Conservation (phyloP, 2,113 vertebrate species). For the Orthochromis indermauri region DNA sequence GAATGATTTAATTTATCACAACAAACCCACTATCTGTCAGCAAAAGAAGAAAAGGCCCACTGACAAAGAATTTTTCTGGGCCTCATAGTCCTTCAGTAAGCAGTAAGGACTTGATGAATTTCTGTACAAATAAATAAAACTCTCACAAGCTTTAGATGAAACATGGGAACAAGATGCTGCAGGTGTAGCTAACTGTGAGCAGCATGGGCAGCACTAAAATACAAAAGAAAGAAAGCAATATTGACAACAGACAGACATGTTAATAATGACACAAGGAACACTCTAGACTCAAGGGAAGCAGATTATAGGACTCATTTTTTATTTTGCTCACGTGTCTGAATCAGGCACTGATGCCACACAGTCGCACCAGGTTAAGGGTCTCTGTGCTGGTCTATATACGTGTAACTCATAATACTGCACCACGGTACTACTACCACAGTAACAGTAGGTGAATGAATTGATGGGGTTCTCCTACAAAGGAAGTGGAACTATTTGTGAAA, state of each 20-base stretch:
- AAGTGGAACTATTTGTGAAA: background rate
- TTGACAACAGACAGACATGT: background rate
- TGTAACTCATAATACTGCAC: background rate
- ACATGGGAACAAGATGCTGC: accelerated
- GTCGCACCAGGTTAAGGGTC: background rate
- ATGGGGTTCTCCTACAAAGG: background rate
- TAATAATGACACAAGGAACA: background rate
- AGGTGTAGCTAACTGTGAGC: accelerated
- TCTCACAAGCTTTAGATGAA: background rate
- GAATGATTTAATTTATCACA: background rate
- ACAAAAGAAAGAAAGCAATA: background rate
- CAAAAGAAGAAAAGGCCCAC: background rate
- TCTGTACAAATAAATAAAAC: background rate
- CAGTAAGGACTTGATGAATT: background rate
- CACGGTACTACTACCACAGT: accelerated
- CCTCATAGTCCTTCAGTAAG: accelerated
- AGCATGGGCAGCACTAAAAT: background rate
- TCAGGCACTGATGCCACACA: background rate
- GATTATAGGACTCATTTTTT: background rate
- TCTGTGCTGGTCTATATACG: background rate
- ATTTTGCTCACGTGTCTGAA: background rate
- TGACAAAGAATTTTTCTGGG: background rate
- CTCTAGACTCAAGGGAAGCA: background rate
- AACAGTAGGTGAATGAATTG: background rate
- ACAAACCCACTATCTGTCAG: background rate